Evolutionary conservation across 2,888 invertebrate species (phyloP), one percentile per base, ranked within the genome.

Genomic region (Rhopalosiphum nymphaeae): DNA sequence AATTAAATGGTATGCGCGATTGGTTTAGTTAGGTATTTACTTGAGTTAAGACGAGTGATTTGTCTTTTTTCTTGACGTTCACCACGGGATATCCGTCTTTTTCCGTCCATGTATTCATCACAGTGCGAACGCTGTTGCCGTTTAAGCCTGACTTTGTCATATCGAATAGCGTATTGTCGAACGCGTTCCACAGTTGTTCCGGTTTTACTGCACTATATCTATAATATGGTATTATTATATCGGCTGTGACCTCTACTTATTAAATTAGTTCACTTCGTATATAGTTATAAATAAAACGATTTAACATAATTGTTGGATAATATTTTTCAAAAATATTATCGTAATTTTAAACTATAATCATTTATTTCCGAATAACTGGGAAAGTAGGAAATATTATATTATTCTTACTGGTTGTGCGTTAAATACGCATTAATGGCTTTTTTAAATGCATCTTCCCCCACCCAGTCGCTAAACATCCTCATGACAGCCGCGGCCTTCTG

Each of bases 81-180:
- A 98, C 96, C 0, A 98, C 97, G 0, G 98, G 98, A 95, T 97
- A 98, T 0, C 98, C 98, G 95, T 97, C 97, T 96, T 98, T 98
- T 67, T 98, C 96, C 0, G 98, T 98, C 98, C 98, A 98, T 0
- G 98, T 98, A 95, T 98, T 98, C 98, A 98, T 98, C 7, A 98
- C 97, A 56, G 96, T 95, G 95, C 97, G 97, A 0, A 98, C 97
- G 0, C 97, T 97, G 3, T 97, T 97, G 85, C 95, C 95, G 1
- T 26, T 26, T 1, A 95, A 61, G 96, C 94, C 9, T 97, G 96
- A 0, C 26, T 96, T 96, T 88, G 97, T 97, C 91, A 96, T 96
- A 36, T 92, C 89, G 94, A 97, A 95, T 7, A 96, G 98, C 95
- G 97, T 97, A 61, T 97, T 96, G 0, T 98, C 98, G 67, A 94